Evolutionary conservation across 2,797 vertebrate genomes (phyloP).

Genomic region (Catostomus latipinnis): DNA sequence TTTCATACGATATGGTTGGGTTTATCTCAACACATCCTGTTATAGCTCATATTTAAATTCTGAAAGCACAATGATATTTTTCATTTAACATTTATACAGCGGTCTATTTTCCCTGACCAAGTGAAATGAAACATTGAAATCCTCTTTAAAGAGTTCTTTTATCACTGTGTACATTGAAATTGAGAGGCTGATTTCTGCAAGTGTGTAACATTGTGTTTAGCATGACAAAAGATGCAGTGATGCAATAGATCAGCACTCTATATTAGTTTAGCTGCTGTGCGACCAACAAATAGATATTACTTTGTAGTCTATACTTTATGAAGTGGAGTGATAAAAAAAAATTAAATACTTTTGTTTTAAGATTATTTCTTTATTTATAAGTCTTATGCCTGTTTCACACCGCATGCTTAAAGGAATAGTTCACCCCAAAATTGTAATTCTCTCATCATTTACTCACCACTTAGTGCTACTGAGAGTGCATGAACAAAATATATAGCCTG

Average conservation of each 20-base stretch:
- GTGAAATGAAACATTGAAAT: slow-evolving; percentile 31
- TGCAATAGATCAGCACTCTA: slow-evolving; percentile 33
- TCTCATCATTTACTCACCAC: too few species aligned
- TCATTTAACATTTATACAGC: slow-evolving; percentile 24
- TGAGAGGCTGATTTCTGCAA: slow-evolving; percentile 42
- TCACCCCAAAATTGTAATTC: too few species aligned
- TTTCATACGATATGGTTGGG: background rate
- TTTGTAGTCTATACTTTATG: background rate
- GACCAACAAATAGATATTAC: slow-evolving; percentile 9
- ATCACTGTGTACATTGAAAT: slow-evolving; percentile 39
- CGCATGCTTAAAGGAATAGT: too few species aligned
- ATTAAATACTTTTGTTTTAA: too few species aligned
- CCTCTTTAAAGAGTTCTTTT: slow-evolving; percentile 45
- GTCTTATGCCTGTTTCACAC: too few species aligned
- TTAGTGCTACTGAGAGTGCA: too few species aligned
- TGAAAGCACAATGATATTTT: slow-evolving; percentile 20
- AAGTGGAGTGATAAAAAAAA: background rate
- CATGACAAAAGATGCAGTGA: slow-evolving; percentile 40
- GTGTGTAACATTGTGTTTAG: slow-evolving; percentile 42
- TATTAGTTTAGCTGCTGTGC: slow-evolving; percentile 9
- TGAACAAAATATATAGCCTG: too few species aligned
- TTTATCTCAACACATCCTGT: slow-evolving; percentile 22
- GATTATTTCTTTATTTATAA: too few species aligned
- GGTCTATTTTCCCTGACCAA: slow-evolving; percentile 32
- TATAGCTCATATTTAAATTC: slow-evolving; percentile 33